phyloP scores from a whole-genome alignment of 2,888 invertebrate genomes.

The Phyllotreta striolata region DNA sequence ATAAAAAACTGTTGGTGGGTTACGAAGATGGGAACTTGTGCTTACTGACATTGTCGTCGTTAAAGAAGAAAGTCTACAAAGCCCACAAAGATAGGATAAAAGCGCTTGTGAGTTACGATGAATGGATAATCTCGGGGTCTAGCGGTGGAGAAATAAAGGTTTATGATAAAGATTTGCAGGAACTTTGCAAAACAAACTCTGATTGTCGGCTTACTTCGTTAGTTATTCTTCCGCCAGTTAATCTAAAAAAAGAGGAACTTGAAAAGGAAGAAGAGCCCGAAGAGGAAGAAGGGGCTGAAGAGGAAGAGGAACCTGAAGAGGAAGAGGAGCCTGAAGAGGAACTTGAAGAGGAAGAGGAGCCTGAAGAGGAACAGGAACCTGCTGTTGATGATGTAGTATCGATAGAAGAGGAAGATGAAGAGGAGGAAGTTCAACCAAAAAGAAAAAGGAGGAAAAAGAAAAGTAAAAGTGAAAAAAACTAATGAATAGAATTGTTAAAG shows the following conservation, averaged over 20 bases:
- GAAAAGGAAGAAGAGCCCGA: conserved; percentile 47
- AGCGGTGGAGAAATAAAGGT: conserved; percentile 83
- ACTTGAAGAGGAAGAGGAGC: conserved; percentile 41
- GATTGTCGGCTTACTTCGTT: conserved; percentile 80
- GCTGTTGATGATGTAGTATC: conserved; percentile 49
- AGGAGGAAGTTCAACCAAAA: conserved; percentile 28
- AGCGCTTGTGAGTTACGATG: conserved; percentile 66
- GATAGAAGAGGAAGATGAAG: conserved; percentile 44
- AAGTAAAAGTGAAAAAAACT: conserved; percentile 54
- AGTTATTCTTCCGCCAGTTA: conserved; percentile 63
- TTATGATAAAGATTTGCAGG: conserved; percentile 67
- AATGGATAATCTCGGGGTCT: conserved; percentile 73
- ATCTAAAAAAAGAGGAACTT: conserved; percentile 50
- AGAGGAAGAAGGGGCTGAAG: conserved; percentile 40
- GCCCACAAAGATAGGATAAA: conserved; percentile 76
- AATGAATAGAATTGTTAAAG: conserved; percentile 54
- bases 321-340: conserved; percentile 51
- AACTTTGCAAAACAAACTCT: conserved; percentile 69
- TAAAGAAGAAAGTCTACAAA: conserved; percentile 61
- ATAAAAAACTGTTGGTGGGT: conserved; percentile 72
- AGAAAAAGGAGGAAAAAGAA: conserved; percentile 51
- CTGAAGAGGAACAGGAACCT: conserved; percentile 53
- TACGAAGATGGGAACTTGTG: conserved; percentile 77
- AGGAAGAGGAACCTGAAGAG: conserved; percentile 29
- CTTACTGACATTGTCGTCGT: conserved; percentile 66